Evolutionary conservation across 1,140 invertebrate species (phyloP), one percentile per base, ranked within the genome.

Genomic region (Drosophila oshimai): DNA sequence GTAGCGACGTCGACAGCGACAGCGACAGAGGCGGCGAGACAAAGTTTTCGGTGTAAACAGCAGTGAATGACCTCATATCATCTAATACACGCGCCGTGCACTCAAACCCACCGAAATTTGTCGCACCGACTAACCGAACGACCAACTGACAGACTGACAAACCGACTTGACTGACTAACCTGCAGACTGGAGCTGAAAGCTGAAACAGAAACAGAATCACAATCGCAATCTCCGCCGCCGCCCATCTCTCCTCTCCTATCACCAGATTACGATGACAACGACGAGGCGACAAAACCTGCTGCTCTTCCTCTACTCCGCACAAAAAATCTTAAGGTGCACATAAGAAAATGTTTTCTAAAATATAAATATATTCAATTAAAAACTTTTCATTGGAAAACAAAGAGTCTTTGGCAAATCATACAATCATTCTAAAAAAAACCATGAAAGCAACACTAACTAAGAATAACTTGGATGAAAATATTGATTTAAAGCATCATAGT

Each of bases 31-130:
- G 51, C 42, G 65, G 65, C 74, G 80, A 84, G 80, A 87, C 80
- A 79, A 74, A 69, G 73, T 73, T 77, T 87, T 86, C 33, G 80
- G 54, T 87, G 83, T 87, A 81, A 76, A 87, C 76, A 87, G 68
- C 87, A 89, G 87, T 89, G 87, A 89, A 89, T 89, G 87, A 89
- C 87, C 87, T 89, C 81, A 88, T 89, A 89, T 89, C 77, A 89
- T 89, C 77, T 87, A 83, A 79, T 68, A 89, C 87, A 89, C 87
- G 87, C 87, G 77, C 87, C 69, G 75, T 46, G 76, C 73, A 75
- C 80, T 74, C 81, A 88, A 78, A 88, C 77, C 69, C 65, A 49
- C 2, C 44, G 39, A 67, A 60, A 39, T 64, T 42, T 31, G 64
- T 70, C 44, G 45, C 54, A 41, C 26, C 37, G 46, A 44, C 39